Conservation (phyloP, 2,797 vertebrate genomes). For the Chaenodraco wilsoni region DNA sequence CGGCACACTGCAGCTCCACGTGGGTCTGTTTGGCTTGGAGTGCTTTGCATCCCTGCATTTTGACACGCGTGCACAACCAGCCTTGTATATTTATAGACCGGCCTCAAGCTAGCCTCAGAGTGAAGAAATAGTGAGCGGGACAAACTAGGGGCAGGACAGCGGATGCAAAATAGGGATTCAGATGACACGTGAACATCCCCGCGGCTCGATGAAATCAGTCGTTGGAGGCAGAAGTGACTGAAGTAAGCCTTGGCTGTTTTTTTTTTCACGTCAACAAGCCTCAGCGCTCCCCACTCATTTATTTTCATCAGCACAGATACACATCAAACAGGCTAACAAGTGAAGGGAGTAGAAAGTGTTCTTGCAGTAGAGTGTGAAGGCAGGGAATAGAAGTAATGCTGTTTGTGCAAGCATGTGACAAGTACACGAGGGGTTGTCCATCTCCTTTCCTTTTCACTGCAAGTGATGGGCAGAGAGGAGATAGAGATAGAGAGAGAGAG, state of each 20-base stretch:
- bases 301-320: conserved; percentile 43
- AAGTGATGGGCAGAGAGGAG: conserved; percentile 22
- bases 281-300: conserved; percentile 17
- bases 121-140: conserved; percentile 38
- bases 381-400: conserved; percentile 19
- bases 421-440: neutral
- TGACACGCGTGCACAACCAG: conserved; percentile 46
- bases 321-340: conserved; percentile 50
- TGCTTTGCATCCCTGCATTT: conserved; percentile 58
- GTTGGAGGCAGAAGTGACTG: conserved; percentile 42
- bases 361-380: conserved; percentile 6
- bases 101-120: conserved; percentile 56
- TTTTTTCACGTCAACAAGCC: conserved; percentile 1
- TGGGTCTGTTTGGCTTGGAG: conserved; percentile 63
- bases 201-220: conserved; percentile 41
- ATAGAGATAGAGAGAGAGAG: conserved; percentile 19
- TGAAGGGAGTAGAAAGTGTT: conserved; percentile 7
- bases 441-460: neutral
- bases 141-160: conserved; percentile 27
- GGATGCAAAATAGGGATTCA: conserved; percentile 38
- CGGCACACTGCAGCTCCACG: conserved; percentile 43
- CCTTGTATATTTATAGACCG: conserved; percentile 71
- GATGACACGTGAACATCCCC: conserved; percentile 48
- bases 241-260: neutral
- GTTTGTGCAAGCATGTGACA: conserved; percentile 27